phyloP scores from a whole-genome alignment of 1,140 invertebrate species.

The Babylonia areolata region DNA sequence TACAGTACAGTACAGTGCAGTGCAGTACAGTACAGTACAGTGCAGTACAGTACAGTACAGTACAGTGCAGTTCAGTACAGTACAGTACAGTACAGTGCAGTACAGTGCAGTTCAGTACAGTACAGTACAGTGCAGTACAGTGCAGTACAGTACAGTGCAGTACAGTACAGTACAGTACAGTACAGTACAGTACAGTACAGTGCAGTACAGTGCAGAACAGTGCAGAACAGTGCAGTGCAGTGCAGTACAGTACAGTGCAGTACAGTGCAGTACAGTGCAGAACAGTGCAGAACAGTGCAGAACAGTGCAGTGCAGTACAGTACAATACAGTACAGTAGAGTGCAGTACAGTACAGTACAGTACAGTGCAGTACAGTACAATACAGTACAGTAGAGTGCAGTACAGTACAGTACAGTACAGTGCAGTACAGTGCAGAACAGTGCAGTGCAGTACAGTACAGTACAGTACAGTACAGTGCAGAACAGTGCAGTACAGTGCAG shows the following conservation, averaged over 20 bases:
- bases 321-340: not conserved
- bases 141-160: not conserved
- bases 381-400: not conserved
- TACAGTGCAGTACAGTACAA: not conserved
- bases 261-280: not conserved
- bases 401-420: not conserved
- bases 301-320: not conserved
- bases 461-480: not conserved
- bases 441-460: not conserved
- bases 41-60: slow-evolving; percentile 29
- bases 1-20: not conserved
- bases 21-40: slow-evolving; percentile 34
- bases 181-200: slow-evolving; percentile 27
- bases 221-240: no score
- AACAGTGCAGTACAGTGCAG: not conserved
- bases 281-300: not conserved
- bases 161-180: slow-evolving; percentile 32
- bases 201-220: not conserved
- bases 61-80: slow-evolving; percentile 21
- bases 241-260: not conserved
- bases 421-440: not conserved
- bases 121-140: not conserved
- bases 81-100: slow-evolving; percentile 14
- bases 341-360: not conserved
- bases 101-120: slow-evolving; percentile 21